Conservation (phyloP, 2,797 vertebrate species). For the Parauchenoglanis ngamensis region DNA sequence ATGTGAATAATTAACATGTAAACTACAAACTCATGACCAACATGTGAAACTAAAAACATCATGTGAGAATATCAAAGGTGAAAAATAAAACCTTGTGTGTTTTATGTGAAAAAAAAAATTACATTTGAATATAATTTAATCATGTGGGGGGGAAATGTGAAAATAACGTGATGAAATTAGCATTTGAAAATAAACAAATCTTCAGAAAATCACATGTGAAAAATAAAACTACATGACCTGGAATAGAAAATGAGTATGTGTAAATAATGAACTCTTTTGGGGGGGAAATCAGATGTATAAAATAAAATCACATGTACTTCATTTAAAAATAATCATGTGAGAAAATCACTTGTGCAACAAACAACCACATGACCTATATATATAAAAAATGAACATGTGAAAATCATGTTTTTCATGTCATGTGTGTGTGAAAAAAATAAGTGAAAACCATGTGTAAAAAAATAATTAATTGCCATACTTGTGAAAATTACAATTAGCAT, state of each 20-base stretch:
- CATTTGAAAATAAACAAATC: not conserved
- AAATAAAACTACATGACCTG: not conserved
- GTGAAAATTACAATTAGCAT: not conserved
- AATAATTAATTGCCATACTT: not conserved
- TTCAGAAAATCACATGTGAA: not conserved
- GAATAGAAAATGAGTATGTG: not conserved
- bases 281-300: not conserved
- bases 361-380: not conserved
- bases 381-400: not conserved
- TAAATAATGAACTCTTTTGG: not conserved
- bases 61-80: not conserved
- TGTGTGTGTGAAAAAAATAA: too few species aligned
- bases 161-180: not conserved
- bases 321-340: not conserved
- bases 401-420: not conserved
- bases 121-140: not conserved
- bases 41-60: not conserved
- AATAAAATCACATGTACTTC: not conserved
- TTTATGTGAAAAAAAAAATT: not conserved
- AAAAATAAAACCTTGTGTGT: not conserved
- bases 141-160: not conserved
- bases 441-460: not conserved
- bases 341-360: too few species aligned
- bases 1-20: not conserved
- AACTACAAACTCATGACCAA: not conserved